These are phyloP conservation scores for Morpho deidamia DNA, from an alignment of 2,888 invertebrate genomes.

Conservation along the genomic window DNA sequence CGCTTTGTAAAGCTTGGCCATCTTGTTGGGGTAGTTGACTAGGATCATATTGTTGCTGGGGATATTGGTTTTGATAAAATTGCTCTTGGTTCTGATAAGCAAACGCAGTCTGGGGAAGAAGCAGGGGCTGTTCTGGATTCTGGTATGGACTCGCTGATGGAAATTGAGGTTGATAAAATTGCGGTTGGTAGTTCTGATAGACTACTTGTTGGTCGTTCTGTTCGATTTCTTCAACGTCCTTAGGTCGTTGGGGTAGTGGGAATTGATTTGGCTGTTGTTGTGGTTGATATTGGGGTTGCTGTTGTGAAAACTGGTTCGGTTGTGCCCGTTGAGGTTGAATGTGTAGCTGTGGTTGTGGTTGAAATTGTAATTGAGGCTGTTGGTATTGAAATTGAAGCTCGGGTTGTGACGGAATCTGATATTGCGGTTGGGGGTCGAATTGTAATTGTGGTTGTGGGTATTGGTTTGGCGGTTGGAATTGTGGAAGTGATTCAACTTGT, in stretches of 20 bases:
- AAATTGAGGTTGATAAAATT: conserved; percentile 27
- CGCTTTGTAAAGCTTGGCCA: conserved; percentile 44
- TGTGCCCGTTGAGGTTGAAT: conserved; percentile 7
- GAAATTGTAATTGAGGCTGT: conserved; percentile 25
- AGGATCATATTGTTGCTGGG: conserved; percentile 21
- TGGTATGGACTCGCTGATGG: conserved; percentile 22
- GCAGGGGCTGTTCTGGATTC: conserved; percentile 28
- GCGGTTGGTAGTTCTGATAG: conserved; percentile 31
- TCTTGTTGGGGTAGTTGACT: conserved; percentile 27
- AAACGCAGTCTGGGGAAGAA: conserved; percentile 25
- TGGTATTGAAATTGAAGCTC: conserved; percentile 24
- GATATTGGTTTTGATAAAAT: conserved; percentile 26
- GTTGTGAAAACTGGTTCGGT: conserved; percentile 13
- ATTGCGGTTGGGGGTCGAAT: conserved; percentile 14
- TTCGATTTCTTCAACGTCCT: conserved; percentile 25
- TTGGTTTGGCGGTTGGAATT: conserved; percentile 14
- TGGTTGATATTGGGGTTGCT: conserved; percentile 16
- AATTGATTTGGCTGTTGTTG: conserved; percentile 14
- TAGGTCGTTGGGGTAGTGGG: conserved; percentile 14
- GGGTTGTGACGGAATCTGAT: conserved; percentile 7
- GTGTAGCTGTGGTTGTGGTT: conserved; percentile 21
- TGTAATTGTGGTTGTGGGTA: conserved; percentile 13
- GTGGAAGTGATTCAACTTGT: conserved; percentile 6
- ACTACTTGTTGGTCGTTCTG: conserved; percentile 24
- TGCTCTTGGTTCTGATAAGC: conserved; percentile 36